These are phyloP conservation scores for Oreochromis spilurus DNA, from an alignment of 2,113 vertebrate species.

Conservation along the genomic window DNA sequence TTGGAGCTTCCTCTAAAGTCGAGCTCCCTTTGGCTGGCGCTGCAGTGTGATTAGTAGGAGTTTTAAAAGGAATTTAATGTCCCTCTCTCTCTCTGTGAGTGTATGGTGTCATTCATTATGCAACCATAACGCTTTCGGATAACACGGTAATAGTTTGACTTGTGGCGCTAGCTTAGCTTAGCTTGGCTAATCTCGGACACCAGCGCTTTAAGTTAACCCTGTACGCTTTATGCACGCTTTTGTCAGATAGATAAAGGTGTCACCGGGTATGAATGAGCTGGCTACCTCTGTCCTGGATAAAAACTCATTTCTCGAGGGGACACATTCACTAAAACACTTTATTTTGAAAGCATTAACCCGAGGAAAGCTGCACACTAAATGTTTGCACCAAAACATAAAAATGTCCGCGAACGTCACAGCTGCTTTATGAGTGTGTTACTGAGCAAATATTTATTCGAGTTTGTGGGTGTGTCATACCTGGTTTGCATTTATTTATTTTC, in stretches of 20 bases:
- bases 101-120: neutral
- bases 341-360: neutral
- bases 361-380: neutral
- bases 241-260: neutral
- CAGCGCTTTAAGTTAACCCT: neutral
- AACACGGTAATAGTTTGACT: constrained; percentile 7
- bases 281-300: neutral
- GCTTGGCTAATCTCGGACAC: neutral
- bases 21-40: neutral
- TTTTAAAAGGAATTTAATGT: neutral
- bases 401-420: neutral
- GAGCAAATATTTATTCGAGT: neutral
- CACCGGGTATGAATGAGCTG: neutral
- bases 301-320: neutral
- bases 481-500: neutral
- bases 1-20: constrained; percentile 10
- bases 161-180: neutral
- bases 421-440: neutral
- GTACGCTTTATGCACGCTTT: neutral
- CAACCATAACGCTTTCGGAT: neutral
- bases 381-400: neutral
- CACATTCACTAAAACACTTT: neutral
- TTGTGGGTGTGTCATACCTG: neutral
- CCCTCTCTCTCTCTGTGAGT: neutral
- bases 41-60: neutral